phyloP scores from a whole-genome alignment of 2,888 invertebrate genomes.

The Capitulum mitella region DNA sequence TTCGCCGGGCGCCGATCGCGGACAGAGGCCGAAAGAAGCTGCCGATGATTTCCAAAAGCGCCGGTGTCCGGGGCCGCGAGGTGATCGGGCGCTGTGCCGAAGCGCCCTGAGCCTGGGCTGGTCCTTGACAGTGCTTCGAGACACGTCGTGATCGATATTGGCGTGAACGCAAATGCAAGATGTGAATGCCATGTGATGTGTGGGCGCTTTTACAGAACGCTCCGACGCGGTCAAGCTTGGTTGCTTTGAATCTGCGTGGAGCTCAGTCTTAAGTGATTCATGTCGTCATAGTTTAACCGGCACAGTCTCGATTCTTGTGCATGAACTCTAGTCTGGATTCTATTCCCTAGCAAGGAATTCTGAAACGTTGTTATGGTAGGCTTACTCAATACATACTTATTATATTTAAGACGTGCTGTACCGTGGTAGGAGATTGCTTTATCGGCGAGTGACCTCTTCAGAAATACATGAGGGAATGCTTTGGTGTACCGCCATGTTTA shows the following conservation, averaged over 20 bases:
- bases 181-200: neutral
- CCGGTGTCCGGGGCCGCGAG: too few relatives aligned
- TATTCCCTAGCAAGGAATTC: neutral
- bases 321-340: conserved; percentile 5
- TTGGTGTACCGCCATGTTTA: neutral
- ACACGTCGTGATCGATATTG: too few relatives aligned
- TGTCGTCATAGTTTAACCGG: neutral
- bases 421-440: neutral
- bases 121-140: too few relatives aligned
- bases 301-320: neutral
- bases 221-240: too few relatives aligned
- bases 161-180: too few relatives aligned
- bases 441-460: neutral
- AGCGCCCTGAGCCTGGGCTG: too few relatives aligned
- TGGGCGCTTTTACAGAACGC: too few relatives aligned
- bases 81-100: too few relatives aligned
- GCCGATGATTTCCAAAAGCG: too few relatives aligned
- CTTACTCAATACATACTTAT: conserved; percentile 1
- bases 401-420: neutral
- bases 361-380: neutral
- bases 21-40: too few relatives aligned
- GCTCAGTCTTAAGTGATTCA: neutral
- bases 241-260: neutral
- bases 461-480: neutral
- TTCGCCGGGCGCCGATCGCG: too few relatives aligned